phyloP scores from a whole-genome alignment of 2,888 invertebrate species.

The Eristalinus aeneus region DNA sequence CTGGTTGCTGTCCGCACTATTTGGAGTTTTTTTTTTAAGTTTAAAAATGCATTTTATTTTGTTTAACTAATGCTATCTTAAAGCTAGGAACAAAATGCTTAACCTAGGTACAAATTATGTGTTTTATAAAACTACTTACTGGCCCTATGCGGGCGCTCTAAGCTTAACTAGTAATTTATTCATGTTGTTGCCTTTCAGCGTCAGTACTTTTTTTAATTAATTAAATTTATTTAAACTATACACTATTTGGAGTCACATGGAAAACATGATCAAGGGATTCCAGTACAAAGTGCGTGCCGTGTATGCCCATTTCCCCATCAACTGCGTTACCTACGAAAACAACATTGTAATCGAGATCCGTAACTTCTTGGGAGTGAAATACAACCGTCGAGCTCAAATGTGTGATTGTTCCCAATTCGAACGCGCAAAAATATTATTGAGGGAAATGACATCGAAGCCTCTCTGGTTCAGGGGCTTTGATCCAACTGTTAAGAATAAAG shows the following conservation, averaged over 20 bases:
- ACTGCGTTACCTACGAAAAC: slow-evolving; percentile 95
- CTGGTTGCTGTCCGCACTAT: slow-evolving; percentile 98
- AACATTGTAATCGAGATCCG: slow-evolving; percentile 96
- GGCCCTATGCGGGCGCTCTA: too few species aligned
- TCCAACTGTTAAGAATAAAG: slow-evolving; percentile 99
- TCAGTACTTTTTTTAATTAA: too few species aligned
- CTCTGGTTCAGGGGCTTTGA: slow-evolving; percentile 98
- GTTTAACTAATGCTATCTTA: too few species aligned
- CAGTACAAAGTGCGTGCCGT: slow-evolving; percentile 99
- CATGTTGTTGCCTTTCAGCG: too few species aligned
- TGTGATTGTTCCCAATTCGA: slow-evolving; percentile 95
- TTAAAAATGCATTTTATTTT: too few species aligned
- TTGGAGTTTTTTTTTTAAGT: too few species aligned
- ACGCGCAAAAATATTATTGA: slow-evolving; percentile 96
- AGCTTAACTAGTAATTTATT: too few species aligned
- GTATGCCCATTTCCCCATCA: slow-evolving; percentile 99
- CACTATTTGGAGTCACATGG: slow-evolving; percentile 99
- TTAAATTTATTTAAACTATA: too few species aligned
- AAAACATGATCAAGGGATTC: slow-evolving; percentile 99
- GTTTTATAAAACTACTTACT: too few species aligned
- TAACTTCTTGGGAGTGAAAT: slow-evolving; percentile 99
- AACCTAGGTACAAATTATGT: too few species aligned
- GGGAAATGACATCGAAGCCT: slow-evolving; percentile 97
- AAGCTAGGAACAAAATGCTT: too few species aligned
- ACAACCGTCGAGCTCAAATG: slow-evolving; percentile 97